Base-by-base conservation (phyloP, 2,113 vertebrate species). In the Bolborhynchus lineola region DNA sequence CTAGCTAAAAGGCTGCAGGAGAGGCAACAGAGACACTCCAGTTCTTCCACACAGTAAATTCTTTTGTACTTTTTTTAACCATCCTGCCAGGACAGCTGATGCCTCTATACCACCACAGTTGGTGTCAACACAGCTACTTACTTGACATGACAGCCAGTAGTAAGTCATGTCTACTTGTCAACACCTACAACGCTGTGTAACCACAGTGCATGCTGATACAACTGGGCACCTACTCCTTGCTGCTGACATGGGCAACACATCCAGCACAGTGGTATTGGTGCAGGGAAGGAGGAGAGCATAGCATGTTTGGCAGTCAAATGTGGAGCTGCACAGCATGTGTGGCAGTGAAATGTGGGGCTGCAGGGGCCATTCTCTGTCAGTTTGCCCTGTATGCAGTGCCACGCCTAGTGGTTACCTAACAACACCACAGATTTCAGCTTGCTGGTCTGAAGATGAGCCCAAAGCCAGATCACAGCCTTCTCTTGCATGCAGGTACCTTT, bases 121-220 rank as follows among this genome's bases (percentile, higher is more conserved):
- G 62, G n/a, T 74, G 50, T 74, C 71, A 69, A 28, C 46, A 60
- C 25, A 85, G 74, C 20, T 63, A 47, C 19, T 28, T 53, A 49
- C 21, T 47, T 59, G 72, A 69, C 42, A 17, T 31, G 55, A 78
- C 2, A 8, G 50, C 28, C 62, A 63, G 71, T 20, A 78, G 68
- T 67, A 86, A 93, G 67, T 57, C 41, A 35, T 41, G 47, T 42
- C 86, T 53, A 28, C 72, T 55, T 88, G 67, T 55, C 93, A 92
- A 16, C 55, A 71, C 63, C 79, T 60, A 41, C 46, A 55, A 37
- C 1, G 7, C 75, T 77, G 44, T 15, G 31, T 74, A 55, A 81
- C 20, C 4, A 0, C 10, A 20, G 35, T 29, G 19, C 9, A 31
- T 8, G 20, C 44, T 60, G 53, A n/a, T 69, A 67, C 62, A 68